Evolutionary conservation across 2,113 vertebrate species (phyloP), one percentile per base, ranked within the genome.

Genomic region (Noctilio leporinus): DNA sequence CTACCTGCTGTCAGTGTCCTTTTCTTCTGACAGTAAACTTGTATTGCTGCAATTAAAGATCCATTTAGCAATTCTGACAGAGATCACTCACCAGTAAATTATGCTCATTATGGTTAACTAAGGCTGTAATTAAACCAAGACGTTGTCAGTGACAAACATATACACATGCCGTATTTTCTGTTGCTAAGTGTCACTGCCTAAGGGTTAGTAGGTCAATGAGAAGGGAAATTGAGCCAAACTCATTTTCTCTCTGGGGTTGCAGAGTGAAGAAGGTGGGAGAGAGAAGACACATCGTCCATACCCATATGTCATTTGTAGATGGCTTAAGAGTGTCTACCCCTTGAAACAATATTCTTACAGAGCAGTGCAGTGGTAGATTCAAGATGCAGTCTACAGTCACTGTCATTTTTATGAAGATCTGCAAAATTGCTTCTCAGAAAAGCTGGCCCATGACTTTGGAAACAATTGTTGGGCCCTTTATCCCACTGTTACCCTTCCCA

Each of bases 221-320:
- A 57, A 30, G 69, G 82, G 24, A 53, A 64, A 14, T 33, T 59
- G 53, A 26, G 15, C 19, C n/a, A n/a, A 28, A 19, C 67, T 81
- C 17, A 26, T 62, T 69, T 90, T 80, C n/a, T 57, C 83, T 73
- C 1, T 14, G 24, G 38, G 19, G 43, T 38, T 64, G 53, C 45
- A 55, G 51, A 33, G 19, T 73, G 33, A 76, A 51, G 70, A 26
- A 12, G 16, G 11, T 72, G 33, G 62, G 33, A 45, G 22, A 69
- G 49, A 53, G 14, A 81, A 70, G 51, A 47, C 51, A 10, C 17
- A 12, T 3, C 33, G 24, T 85, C 84, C 33, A 19, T 26, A 49
- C n/a, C 69, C 65, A 65, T 69, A 49, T 94, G 65, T 89, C 38
- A 40, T 95, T 98, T 97, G 87, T 96, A 96, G 97, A 90, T 96